Base-by-base conservation (phyloP, 2,888 invertebrate species). In the Agrypnus murinus region DNA sequence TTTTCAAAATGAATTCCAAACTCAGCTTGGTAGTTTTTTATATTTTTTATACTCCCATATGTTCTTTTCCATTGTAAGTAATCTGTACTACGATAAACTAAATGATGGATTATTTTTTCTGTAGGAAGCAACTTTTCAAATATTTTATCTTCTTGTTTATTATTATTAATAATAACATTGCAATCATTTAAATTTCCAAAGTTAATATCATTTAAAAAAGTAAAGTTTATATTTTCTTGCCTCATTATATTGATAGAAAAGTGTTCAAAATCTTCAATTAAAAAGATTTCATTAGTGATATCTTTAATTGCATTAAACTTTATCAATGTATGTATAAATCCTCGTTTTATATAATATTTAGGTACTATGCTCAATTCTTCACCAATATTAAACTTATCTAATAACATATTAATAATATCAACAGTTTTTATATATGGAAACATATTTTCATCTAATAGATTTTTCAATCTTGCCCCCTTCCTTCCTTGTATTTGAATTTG, bases 21-120 rank as follows among this genome's bases (percentile, higher is more conserved):
- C 0, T 12, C 9, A 1, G 15, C 10, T 55, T 8, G 32, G 15
- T 45, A 62, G 1, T 17, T 2, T 34, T 12, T 10, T 2, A 62
- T 2, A n/a, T 15, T 62, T 14, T 34, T 34, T n/a, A 17, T 17
- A 10, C 17, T 17, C 8, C 63, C 63, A 36, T 12, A 50, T 15
- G 63, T 48, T n/a, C 10, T 1, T 63, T 17, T 48, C 63, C 63
- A 63, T 38, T 48, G 48, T 5, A 63, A 48, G 31, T 10, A 14
- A 15, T 25, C 14, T 5, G 32, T 10, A 19, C 15, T 32, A n/a
- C 34, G 9, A 63, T 12, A n/a, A 7, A 2, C 8, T 4, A 63
- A 17, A 12, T 10, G 36, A 50, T 63, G 63, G 9, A 48, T 36
- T n/a, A 19, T 6, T 36, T 7, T 55, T 8, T 9, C n/a, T 10